Percentiles rank a stretch among this genome's conserved stretches.
phyloP scores from a whole-genome alignment of 2,888 invertebrate species.

The Melolontha melolontha region DNA sequence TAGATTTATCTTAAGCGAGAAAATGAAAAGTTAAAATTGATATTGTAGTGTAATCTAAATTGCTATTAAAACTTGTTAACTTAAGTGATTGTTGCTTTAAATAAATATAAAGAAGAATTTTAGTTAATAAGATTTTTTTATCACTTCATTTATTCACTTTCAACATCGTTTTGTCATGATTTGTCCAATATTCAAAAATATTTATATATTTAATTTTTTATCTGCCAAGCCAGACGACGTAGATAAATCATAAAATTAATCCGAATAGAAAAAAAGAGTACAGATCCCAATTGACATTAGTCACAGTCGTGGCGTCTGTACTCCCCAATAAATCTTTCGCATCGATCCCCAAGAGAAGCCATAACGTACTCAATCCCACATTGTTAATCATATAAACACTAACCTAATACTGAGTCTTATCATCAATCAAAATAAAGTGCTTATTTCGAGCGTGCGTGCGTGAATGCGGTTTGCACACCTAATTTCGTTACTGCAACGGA shows the following conservation, averaged over 20 bases:
- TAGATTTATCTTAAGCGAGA: too few species aligned
- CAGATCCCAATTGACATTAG: slow-evolving; percentile 30
- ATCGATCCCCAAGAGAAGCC: slow-evolving; percentile 34
- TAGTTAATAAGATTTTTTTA: too few species aligned
- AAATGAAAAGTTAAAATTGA: too few species aligned
- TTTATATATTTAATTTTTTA: slow-evolving; percentile 2
- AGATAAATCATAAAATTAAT: slow-evolving; percentile 31
- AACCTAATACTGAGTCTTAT: slow-evolving; percentile 39
- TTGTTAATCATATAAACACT: slow-evolving; percentile 44
- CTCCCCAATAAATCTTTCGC: slow-evolving; percentile 36
- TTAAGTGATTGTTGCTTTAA: too few species aligned
- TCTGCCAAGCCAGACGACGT: slow-evolving; percentile 2
- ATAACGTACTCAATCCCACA: slow-evolving; percentile 41
- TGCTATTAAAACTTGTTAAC: too few species aligned
- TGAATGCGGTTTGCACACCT: slow-evolving; percentile 29
- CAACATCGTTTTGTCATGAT: too few species aligned
- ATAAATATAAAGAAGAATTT: too few species aligned
- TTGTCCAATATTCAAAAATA: too few species aligned
- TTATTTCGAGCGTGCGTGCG: slow-evolving; percentile 32
- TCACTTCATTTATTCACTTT: too few species aligned
- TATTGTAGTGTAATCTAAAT: too few species aligned
- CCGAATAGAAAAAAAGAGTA: slow-evolving; percentile 21
- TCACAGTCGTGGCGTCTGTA: slow-evolving; percentile 31
- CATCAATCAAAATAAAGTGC: slow-evolving; percentile 43
- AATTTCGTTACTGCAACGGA: slow-evolving; percentile 28